Evolutionary conservation across 2,113 vertebrate genomes (phyloP).

Genomic region (western clawed frog (Xenopus tropicalis)): DNA sequence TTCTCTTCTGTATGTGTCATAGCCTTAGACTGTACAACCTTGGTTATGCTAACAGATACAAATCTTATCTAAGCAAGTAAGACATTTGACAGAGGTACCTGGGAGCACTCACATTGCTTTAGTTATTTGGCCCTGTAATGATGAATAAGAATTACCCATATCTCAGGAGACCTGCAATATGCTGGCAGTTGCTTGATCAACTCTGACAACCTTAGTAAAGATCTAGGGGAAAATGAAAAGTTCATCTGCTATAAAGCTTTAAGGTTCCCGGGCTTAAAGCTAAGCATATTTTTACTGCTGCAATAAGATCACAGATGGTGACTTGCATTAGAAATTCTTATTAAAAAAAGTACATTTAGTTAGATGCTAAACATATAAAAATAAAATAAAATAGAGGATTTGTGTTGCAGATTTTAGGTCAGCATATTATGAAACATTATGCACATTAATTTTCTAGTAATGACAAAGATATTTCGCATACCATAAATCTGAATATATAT

Average conservation of each 20-base stretch:
- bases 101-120: slow-evolving; percentile 41
- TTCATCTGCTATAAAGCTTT: slow-evolving; percentile 38
- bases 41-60: slow-evolving; percentile 13
- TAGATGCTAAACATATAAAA: no score
- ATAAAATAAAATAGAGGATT: no score
- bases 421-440: no score
- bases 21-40: slow-evolving; percentile 39
- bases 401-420: no score
- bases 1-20: slow-evolving; percentile 13
- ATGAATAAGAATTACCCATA: slow-evolving; percentile 47
- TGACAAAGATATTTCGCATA: no score
- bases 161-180: slow-evolving; percentile 46
- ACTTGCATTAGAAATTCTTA: not conserved
- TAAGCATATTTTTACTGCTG: slow-evolving; percentile 14
- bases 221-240: slow-evolving; percentile 36
- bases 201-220: slow-evolving; percentile 48
- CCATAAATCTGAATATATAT: no score
- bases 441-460: no score
- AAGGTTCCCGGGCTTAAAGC: slow-evolving; percentile 21
- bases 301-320: slow-evolving; percentile 28
- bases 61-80: slow-evolving; percentile 21
- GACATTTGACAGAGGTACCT: slow-evolving; percentile 48
- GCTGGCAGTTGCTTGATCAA: slow-evolving; percentile 52
- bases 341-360: not conserved
- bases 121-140: slow-evolving; percentile 48